These are phyloP conservation scores for Aphelinus atriplicis DNA, from an alignment of 1,140 invertebrate species.

Conservation along the genomic window DNA sequence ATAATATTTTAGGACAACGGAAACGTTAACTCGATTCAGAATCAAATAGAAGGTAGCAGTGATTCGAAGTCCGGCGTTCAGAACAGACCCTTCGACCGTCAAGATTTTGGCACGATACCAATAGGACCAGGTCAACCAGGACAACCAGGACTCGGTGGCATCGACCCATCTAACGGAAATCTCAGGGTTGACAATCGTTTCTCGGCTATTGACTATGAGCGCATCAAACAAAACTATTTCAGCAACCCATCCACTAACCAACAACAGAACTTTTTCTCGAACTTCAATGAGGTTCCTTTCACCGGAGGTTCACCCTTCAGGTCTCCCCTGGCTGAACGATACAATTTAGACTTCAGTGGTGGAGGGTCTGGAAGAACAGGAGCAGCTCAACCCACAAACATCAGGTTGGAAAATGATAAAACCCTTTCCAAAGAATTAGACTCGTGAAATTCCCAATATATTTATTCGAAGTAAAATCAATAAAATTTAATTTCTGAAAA, in stretches of 20 bases:
- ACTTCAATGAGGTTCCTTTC: constrained; percentile 34
- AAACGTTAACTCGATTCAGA: constrained; percentile 5
- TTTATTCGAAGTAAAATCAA: too few relatives aligned
- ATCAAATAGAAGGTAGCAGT: not conserved
- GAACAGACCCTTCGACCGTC: constrained; percentile 19
- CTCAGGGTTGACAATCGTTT: constrained; percentile 20
- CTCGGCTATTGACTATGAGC: constrained; percentile 33
- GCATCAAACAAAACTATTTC: constrained; percentile 33
- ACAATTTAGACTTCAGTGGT: constrained; percentile 12
- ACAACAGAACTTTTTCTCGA: constrained; percentile 23
- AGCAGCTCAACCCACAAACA: too few relatives aligned
- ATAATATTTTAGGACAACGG: not conserved
- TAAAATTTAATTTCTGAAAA: too few relatives aligned
- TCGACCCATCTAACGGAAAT: constrained; percentile 1
- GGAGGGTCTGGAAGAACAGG: too few relatives aligned
- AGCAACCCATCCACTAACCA: constrained; percentile 28
- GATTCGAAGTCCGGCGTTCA: constrained; percentile 26
- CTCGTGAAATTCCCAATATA: too few relatives aligned
- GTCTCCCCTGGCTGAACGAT: not conserved
- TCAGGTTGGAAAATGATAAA: too few relatives aligned
- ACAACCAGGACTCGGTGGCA: not conserved
- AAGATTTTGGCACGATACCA: not conserved
- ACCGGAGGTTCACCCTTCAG: constrained; percentile 10
- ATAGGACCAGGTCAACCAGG: not conserved
- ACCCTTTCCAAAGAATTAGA: too few relatives aligned